Conservation (phyloP, 2,797 vertebrate genomes). For the Myiothlypis coronata region DNA sequence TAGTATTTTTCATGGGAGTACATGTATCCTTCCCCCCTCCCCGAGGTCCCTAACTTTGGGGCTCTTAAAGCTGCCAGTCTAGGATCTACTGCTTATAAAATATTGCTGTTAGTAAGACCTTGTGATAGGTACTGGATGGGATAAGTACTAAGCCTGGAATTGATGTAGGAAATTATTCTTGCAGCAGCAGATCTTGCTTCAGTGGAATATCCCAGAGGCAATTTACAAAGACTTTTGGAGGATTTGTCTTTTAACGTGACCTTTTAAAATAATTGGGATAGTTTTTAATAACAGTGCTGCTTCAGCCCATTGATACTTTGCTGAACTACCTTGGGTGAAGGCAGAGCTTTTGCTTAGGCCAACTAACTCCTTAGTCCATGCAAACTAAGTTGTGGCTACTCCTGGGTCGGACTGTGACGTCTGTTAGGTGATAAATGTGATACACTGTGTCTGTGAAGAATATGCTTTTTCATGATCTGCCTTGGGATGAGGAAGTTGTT, state of each 20-base stretch:
- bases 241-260: background rate
- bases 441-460: background rate
- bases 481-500: background rate
- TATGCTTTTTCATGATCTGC: background rate
- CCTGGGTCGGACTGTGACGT: background rate
- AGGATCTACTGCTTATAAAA: background rate
- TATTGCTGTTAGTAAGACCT: fast-evolving
- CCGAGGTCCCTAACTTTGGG: fast-evolving
- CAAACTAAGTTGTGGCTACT: background rate
- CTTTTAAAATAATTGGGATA: background rate
- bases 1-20: background rate
- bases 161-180: background rate
- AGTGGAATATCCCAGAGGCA: background rate
- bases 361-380: background rate
- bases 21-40: fast-evolving
- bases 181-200: background rate
- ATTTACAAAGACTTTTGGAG: background rate
- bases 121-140: background rate
- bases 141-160: background rate
- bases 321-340: background rate
- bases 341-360: background rate
- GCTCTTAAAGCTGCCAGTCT: background rate
- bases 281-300: background rate
- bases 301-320: background rate
- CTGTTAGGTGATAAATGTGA: background rate